A percentile compares a stretch with the other conserved stretches of the same genome.
Evolutionary conservation across 2,888 invertebrate genomes (phyloP).

Genomic region (Chalcosyrphus nemorum): DNA sequence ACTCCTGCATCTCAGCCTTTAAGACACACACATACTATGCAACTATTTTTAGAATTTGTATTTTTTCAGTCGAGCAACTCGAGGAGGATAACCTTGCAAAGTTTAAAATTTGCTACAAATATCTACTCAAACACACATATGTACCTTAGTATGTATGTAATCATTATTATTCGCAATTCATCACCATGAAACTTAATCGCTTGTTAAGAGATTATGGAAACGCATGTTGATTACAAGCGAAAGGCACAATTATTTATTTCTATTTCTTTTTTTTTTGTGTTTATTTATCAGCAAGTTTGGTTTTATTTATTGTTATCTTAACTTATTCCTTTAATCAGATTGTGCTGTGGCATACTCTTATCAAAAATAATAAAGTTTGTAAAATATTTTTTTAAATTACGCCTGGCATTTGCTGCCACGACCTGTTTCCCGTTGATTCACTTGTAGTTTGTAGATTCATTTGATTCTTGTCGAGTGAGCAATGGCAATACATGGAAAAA

Average conservation of each 20-base stretch:
- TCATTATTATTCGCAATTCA: not conserved
- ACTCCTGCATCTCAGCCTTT: not conserved
- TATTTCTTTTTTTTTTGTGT: too few relatives aligned
- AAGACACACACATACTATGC: not conserved
- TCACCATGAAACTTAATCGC: not conserved
- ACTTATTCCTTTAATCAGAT: conserved; percentile 14
- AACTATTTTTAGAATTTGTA: conserved; percentile 17
- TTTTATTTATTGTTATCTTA: conserved; percentile 17
- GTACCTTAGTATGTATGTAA: not conserved
- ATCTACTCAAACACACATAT: not conserved
- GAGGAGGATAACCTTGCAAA: not conserved
- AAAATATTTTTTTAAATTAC: not conserved
- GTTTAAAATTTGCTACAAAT: not conserved
- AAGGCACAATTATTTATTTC: not conserved
- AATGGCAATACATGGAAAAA: not conserved
- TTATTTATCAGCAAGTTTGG: not conserved
- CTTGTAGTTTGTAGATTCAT: not conserved
- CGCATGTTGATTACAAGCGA: not conserved
- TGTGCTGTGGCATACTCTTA: conserved; percentile 6
- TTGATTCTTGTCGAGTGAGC: not conserved
- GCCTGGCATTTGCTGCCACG: not conserved
- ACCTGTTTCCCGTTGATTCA: not conserved
- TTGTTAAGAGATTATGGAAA: not conserved
- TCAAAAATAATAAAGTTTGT: not conserved
- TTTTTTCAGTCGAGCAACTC: not conserved